Percentiles rank a stretch among this genome's conserved stretches.
Evolutionary conservation across 2,113 vertebrate species (phyloP).

Genomic region (Bagarius yarrelli): DNA sequence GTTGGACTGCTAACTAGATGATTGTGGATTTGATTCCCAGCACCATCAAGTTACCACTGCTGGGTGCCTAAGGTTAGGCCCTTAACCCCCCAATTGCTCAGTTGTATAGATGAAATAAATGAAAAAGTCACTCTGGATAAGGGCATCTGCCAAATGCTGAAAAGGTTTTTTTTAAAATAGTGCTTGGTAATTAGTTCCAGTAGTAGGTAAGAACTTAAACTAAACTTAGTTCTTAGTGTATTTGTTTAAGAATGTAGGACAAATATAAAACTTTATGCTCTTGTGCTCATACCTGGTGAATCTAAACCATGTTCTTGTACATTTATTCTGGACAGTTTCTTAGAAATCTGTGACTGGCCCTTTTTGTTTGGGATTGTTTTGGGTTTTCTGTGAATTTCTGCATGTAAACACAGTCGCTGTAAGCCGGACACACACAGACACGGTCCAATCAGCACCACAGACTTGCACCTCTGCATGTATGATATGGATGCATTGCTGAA

Average conservation of each 20-base stretch:
- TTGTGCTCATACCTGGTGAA: background rate
- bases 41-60: too few relatives aligned
- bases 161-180: too few relatives aligned
- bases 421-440: background rate
- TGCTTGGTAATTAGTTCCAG: too few relatives aligned
- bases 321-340: background rate
- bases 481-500: background rate
- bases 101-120: too few relatives aligned
- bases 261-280: background rate
- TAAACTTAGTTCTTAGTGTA: too few relatives aligned
- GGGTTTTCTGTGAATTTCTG: background rate
- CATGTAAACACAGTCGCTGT: background rate
- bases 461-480: background rate
- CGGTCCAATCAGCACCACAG: background rate
- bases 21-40: too few relatives aligned
- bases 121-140: too few relatives aligned
- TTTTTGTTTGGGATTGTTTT: background rate
- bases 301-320: background rate
- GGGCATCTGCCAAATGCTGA: too few relatives aligned
- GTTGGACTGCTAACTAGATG: too few relatives aligned
- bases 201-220: too few relatives aligned
- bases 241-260: background rate
- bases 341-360: background rate
- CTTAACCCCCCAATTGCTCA: too few relatives aligned
- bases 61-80: too few relatives aligned